These are phyloP conservation scores for Magallana ariakensis DNA, from an alignment of 1,140 invertebrate genomes.

Conservation along the genomic window DNA sequence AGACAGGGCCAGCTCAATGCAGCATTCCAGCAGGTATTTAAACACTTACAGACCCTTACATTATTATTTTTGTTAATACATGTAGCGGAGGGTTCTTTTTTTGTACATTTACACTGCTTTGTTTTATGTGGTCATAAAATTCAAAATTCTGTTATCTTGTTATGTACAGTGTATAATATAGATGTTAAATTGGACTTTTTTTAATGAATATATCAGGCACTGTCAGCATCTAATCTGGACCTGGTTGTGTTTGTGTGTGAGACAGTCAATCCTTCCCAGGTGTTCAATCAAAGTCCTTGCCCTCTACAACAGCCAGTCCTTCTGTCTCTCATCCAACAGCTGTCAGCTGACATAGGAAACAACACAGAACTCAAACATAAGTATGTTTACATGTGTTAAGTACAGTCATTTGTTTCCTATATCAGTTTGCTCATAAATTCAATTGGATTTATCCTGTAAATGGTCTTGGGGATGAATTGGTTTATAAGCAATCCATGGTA, in stretches of 20 bases:
- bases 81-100: neutral
- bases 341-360: constrained; percentile 90
- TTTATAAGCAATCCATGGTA: too few species aligned
- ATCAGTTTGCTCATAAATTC: too few species aligned
- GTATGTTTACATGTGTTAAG: constrained; percentile 80
- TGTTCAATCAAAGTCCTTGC: constrained; percentile 86
- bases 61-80: too few species aligned
- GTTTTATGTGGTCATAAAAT: neutral
- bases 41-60: too few species aligned
- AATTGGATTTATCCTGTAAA: too few species aligned
- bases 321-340: constrained; percentile 94
- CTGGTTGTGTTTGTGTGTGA: constrained; percentile 92
- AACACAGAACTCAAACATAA: constrained; percentile 93
- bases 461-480: too few species aligned
- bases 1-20: constrained; percentile 88
- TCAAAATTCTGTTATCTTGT: neutral
- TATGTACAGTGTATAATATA: neutral
- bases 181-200: too few species aligned
- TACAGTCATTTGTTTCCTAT: too few species aligned
- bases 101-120: neutral
- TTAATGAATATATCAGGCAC: constrained; percentile 83
- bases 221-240: constrained; percentile 90
- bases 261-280: constrained; percentile 86
- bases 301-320: constrained; percentile 91
- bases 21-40: constrained; percentile 87